Evolutionary conservation across 1,140 invertebrate genomes (phyloP), one percentile per base, ranked within the genome.

Genomic region (Notospermus geniculatus): DNA sequence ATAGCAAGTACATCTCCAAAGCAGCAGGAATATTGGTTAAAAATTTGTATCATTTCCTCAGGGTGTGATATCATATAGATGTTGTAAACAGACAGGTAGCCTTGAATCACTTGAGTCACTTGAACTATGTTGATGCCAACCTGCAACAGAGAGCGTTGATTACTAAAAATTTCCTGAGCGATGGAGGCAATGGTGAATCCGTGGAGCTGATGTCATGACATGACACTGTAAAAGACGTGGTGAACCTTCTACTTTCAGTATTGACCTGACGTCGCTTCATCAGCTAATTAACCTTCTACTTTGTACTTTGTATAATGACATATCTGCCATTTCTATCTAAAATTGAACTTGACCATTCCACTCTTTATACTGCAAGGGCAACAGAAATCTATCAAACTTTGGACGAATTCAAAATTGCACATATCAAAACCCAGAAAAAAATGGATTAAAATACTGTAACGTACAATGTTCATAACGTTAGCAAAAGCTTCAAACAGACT

Each of bases 1-100:
- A 89, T 83, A 67, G 88, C 87, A 67, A 90, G 85, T 59, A 91
- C 76, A 67, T 91, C 89, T 76, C 89, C 89, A 74, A 91, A 84
- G 62, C 84, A 82, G 72, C 85, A 84, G 46, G 89, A 85, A 82
- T 91, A 93, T 68, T 85, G 85, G 71, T 86, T 86, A 72, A 90
- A 91, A 32, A 89, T 82, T 64, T 84, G 83, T 63, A 90, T 85
- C 79, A 86, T 88, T 76, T 91, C 88, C 57, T 89, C 87, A 75
- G 87, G 84, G 78, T 88, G 86, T 71, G 85, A 85, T 63, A 91
- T 83, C 61, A 91, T 83, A 9, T 85, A 80, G 63, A 90, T 84
- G 77, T 88, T 85, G 71, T 85, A 85, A 13, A 83, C 67, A 77
- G 87, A 84, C 39, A 84, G 74, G 85, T 88, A 69, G 86, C 85